Percentiles rank a stretch among this genome's conserved stretches.
phyloP scores from a whole-genome alignment of 2,113 vertebrate genomes.

The Dinomys branickii region DNA sequence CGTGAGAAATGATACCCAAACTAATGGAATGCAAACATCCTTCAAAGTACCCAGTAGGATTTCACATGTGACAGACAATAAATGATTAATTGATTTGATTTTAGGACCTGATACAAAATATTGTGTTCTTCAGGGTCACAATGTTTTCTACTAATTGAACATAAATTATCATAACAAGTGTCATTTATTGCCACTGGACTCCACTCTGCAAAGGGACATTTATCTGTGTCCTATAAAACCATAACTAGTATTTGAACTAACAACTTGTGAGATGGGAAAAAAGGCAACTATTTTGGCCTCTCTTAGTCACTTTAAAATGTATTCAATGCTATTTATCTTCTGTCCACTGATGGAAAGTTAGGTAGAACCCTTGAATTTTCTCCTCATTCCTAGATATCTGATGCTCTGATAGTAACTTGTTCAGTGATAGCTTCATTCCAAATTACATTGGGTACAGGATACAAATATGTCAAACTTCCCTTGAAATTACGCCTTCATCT shows the following conservation, averaged over 20 bases:
- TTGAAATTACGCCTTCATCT: neutral
- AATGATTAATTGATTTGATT: neutral
- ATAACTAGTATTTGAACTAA: neutral
- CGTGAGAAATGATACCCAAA: neutral
- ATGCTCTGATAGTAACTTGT: neutral
- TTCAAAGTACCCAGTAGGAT: conserved; percentile 10
- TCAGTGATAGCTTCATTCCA: neutral
- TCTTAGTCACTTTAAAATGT: neutral
- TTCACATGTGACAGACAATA: neutral
- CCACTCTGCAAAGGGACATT: neutral
- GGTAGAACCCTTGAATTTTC: conserved; percentile 6
- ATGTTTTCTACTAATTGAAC: neutral
- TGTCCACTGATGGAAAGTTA: neutral
- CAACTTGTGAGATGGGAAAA: neutral
- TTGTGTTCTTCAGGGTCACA: neutral
- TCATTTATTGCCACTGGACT: neutral
- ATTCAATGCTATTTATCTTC: neutral
- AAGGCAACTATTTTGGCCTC: neutral
- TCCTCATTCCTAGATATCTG: neutral
- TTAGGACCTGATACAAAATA: conserved; percentile 29
- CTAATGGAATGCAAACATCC: neutral
- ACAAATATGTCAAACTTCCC: neutral
- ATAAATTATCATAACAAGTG: neutral
- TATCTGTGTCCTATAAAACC: neutral
- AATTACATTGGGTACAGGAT: neutral